These are phyloP conservation scores for Sparus aurata DNA, from an alignment of 2,797 vertebrate species.

Conservation along the genomic window DNA sequence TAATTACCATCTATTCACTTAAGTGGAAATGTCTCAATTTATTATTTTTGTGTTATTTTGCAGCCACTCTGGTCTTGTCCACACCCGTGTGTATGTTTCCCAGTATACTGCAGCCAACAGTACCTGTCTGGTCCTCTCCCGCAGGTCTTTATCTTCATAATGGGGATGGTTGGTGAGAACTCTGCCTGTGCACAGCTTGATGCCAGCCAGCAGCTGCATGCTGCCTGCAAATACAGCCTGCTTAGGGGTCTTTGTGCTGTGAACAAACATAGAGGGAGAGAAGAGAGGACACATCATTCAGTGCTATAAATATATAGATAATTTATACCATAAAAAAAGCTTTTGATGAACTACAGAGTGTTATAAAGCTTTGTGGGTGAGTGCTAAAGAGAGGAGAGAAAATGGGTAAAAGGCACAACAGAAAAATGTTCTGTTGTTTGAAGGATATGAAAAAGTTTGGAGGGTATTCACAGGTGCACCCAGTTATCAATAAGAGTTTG, in stretches of 20 bases:
- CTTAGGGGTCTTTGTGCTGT: constrained; percentile 91
- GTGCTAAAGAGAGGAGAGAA: background rate
- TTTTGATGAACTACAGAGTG: background rate
- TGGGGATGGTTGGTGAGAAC: constrained; percentile 97
- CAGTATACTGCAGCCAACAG: constrained; percentile 23
- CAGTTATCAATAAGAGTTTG: constrained; percentile 33
- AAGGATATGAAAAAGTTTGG: constrained; percentile 20
- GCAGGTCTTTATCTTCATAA: constrained; percentile 94
- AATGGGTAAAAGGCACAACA: background rate
- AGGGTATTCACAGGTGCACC: constrained; percentile 24
- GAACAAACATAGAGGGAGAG: constrained; percentile 43
- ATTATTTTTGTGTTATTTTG: constrained; percentile 19
- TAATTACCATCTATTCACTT: constrained; percentile 28
- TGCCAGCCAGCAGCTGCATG: constrained; percentile 98
- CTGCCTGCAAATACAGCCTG: constrained; percentile 96
- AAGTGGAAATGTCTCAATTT: constrained; percentile 10
- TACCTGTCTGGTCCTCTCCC: constrained; percentile 96
- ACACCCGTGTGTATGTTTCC: constrained; percentile 4
- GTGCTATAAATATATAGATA: constrained; percentile 6
- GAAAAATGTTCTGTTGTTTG: background rate
- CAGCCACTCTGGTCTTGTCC: constrained; percentile 22
- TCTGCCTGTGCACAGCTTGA: constrained; percentile 97
- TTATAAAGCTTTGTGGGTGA: background rate
- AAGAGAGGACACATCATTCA: constrained; percentile 31
- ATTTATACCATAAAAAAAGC: background rate